Conservation (phyloP, 2,797 vertebrate species). For the Anolis apletophallus region DNA sequence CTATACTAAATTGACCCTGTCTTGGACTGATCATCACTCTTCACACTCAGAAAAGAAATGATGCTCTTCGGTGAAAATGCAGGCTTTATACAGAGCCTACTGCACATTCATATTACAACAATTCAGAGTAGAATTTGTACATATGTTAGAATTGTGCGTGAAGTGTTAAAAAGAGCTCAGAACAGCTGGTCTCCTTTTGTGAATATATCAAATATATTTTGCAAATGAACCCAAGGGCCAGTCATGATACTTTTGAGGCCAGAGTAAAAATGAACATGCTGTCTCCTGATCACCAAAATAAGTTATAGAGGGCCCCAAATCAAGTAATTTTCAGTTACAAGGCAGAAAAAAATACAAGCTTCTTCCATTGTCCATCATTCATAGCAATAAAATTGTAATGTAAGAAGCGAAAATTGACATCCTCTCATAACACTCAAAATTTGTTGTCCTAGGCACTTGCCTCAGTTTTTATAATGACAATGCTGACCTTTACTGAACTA, state of each 20-base stretch:
- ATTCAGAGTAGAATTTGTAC: background rate
- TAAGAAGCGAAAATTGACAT: background rate
- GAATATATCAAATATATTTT: background rate
- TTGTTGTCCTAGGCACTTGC: background rate
- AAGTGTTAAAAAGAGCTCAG: background rate
- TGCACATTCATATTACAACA: background rate
- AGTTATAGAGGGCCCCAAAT: background rate
- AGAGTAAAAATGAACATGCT: too few species aligned
- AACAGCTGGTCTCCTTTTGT: background rate
- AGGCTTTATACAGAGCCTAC: background rate
- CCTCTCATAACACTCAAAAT: background rate
- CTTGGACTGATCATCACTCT: background rate
- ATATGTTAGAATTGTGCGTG: background rate
- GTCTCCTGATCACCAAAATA: background rate
- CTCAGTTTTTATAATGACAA: background rate
- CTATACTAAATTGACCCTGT: background rate
- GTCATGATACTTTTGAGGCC: background rate
- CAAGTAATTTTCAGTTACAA: background rate
- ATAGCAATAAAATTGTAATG: background rate
- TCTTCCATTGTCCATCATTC: background rate
- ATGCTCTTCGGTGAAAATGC: background rate
- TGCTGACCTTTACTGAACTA: background rate
- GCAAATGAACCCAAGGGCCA: background rate
- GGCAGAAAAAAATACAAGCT: background rate
- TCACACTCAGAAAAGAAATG: background rate